Conservation (phyloP, 2,888 invertebrate species). For the Polia nebulosa region DNA sequence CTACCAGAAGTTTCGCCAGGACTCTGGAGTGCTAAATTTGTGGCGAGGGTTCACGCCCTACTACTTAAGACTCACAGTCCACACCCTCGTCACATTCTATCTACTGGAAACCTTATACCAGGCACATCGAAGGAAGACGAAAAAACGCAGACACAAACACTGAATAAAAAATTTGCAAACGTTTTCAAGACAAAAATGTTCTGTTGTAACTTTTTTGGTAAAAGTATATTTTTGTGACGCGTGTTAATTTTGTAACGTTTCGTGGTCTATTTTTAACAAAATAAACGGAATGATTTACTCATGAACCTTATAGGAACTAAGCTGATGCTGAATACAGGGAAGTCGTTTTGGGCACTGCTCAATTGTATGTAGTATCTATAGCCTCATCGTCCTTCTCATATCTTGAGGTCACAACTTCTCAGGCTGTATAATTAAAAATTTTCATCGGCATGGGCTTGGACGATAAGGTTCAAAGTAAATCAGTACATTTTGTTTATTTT, state of each 20-base stretch:
- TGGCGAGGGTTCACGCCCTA: slow-evolving; percentile 99
- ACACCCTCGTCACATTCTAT: slow-evolving; percentile 98
- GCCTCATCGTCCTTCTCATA: neutral
- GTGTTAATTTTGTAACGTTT: slow-evolving; percentile 7
- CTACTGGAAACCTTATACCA: slow-evolving; percentile 94
- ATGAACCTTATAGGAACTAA: neutral
- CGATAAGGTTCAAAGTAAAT: slow-evolving; percentile 9
- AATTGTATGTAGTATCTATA: neutral
- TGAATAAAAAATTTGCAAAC: slow-evolving; percentile 4
- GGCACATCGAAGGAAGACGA: slow-evolving; percentile 78
- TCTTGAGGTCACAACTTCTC: neutral
- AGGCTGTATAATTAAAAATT: neutral
- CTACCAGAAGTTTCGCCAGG: slow-evolving; percentile 68
- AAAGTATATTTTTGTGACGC: slow-evolving; percentile 12
- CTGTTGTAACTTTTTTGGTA: neutral
- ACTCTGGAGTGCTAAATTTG: slow-evolving; percentile 96
- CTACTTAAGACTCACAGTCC: slow-evolving; percentile 97
- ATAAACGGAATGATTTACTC: slow-evolving; percentile 19
- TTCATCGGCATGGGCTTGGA: neutral
- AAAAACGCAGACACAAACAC: neutral
- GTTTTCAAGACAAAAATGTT: slow-evolving; percentile 13
- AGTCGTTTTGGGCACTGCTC: neutral
- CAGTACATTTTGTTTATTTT: slow-evolving; percentile 31
- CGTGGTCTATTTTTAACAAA: slow-evolving; percentile 6
- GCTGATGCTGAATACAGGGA: neutral